Base-by-base conservation (phyloP, 2,888 invertebrate genomes). In the Disparrhopalites patrizii region DNA sequence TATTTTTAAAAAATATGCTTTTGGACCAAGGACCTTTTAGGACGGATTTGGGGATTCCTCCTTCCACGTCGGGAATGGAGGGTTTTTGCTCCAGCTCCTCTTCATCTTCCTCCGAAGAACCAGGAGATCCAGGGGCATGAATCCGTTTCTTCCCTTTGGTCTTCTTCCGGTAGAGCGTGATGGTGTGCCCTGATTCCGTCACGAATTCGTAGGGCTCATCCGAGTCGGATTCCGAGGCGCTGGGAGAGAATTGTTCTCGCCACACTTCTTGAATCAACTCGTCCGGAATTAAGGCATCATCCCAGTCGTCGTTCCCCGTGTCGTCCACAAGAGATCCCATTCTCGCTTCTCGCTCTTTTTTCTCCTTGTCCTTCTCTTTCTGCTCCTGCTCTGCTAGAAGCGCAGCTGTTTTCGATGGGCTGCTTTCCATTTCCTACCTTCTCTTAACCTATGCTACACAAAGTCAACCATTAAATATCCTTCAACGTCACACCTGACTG, bases 201-300 rank as follows among this genome's bases (percentile, higher is more conserved):
- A 50, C 28, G 23, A 31, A 56, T 3, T 62, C 62, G 55, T 56
- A 66, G 4, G 66, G 54, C 38, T 62, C 66, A 5, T 62, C 66
- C 3, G 66, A 66, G 2, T 30, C 28, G 23, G 54, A 31, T 3
- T 23, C 23, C 7, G 28, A 52, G 3, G 55, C 31, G 4, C 40
- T 15, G 2, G 52, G 31, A 13, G 61, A 50, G 30, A 61, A 50
- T 51, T 5, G 4, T 38, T 62, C 56, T 7, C 5, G 3, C 36
- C 54, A 63, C 2, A 63, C 27, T 43, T 63, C 63, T 7, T 63
- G 13, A 25, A 63, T 47, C 10, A 63, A 20, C 13, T 30, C 40
- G 27, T 15, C 8, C 15, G 63, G 56, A 3, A 63, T 38, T n/a
- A 63, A 31, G 1, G 4, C n/a, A 7, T 62, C 54, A 27, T 62